Percentiles rank a stretch among this genome's conserved stretches.
Evolutionary conservation across 2,113 vertebrate species (phyloP).

Genomic region (Lagopus muta): DNA sequence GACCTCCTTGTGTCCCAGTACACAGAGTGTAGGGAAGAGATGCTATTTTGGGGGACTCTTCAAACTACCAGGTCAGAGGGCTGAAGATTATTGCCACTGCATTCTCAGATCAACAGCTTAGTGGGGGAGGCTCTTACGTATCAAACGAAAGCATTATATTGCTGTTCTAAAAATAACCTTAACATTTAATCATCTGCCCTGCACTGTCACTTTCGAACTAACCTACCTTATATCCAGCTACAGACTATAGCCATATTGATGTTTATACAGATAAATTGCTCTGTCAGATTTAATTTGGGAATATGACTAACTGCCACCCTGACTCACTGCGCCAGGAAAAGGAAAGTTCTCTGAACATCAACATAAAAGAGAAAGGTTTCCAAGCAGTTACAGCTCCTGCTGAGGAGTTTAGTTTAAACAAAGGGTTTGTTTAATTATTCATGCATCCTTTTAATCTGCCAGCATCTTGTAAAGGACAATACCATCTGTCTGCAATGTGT

Average conservation of each 20-base stretch:
- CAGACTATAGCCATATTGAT: not conserved
- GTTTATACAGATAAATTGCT: not conserved
- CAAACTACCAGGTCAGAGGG: constrained; percentile 23
- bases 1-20: not conserved
- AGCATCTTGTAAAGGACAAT: constrained; percentile 3
- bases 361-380: not conserved
- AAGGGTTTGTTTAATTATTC: constrained; percentile 25
- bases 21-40: not conserved
- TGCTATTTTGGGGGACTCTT: constrained; percentile 45
- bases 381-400: not conserved
- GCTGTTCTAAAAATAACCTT: constrained; percentile 36
- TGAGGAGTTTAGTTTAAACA: constrained; percentile 13
- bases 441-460: not conserved
- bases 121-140: not conserved
- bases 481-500: not conserved
- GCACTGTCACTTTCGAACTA: not conserved
- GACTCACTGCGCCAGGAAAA: not conserved
- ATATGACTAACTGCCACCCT: not conserved
- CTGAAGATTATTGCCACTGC: not conserved
- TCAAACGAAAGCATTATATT: constrained; percentile 7
- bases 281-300: not conserved
- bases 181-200: constrained; percentile 13
- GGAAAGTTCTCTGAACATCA: not conserved
- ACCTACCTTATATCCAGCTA: not conserved
- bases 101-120: not conserved